Evolutionary conservation across 2,888 invertebrate genomes (phyloP).

Genomic region (Dromius quadrimaculatus): DNA sequence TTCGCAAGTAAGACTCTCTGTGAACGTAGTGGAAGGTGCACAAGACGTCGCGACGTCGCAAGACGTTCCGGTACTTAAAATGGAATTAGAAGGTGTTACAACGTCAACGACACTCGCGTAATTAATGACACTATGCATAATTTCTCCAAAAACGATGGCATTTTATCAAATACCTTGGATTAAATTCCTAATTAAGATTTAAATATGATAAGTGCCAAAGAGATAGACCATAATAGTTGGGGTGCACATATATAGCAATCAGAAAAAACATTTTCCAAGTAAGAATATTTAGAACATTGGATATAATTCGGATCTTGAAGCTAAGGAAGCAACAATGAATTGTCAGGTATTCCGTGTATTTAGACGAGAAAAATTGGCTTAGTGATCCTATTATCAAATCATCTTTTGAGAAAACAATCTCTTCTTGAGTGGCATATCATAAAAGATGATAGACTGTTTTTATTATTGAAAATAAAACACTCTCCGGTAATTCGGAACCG

Average conservation of each 20-base stretch:
- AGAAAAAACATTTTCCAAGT: not conserved
- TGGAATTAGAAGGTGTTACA: conserved; percentile 51
- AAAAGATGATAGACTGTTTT: conserved; percentile 53
- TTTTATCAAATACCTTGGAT: conserved; percentile 52
- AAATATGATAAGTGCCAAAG: conserved; percentile 43
- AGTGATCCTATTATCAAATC: conserved; percentile 29
- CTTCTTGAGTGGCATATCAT: conserved; percentile 45
- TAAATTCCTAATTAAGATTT: conserved; percentile 52
- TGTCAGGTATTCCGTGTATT: conserved; percentile 7
- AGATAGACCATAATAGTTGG: conserved; percentile 19
- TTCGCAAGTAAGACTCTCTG: not conserved
- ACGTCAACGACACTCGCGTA: conserved; percentile 49
- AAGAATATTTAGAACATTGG: no score
- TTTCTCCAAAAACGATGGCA: conserved; percentile 51
- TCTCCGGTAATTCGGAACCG: conserved; percentile 55
- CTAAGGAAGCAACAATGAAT: not conserved
- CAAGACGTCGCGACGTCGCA: conserved; percentile 26
- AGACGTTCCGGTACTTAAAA: conserved; percentile 48
- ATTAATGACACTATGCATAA: conserved; percentile 50
- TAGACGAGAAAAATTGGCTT: not conserved
- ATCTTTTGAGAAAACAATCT: conserved; percentile 35
- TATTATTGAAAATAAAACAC: conserved; percentile 53
- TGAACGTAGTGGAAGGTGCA: conserved; percentile 41
- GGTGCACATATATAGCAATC: no score
- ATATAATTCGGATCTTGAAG: not conserved